A percentile compares a stretch with the other conserved stretches of the same genome.
Evolutionary conservation across 2,888 invertebrate species (phyloP).

Genomic region (Scrobipalpa atriplicella): DNA sequence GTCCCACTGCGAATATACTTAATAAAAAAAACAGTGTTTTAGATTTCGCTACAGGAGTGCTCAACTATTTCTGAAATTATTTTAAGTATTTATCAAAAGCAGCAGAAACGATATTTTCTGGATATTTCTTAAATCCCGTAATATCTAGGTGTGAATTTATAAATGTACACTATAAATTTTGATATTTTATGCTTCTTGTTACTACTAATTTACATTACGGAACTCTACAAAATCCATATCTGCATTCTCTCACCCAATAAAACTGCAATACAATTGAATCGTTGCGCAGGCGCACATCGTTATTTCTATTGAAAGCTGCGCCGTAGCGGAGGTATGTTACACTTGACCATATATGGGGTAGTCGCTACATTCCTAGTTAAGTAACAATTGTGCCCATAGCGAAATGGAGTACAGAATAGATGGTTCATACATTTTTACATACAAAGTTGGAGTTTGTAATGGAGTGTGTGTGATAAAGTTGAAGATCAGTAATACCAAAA

Average conservation of each 20-base stretch:
- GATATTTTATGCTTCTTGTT: no score
- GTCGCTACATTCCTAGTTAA: neutral
- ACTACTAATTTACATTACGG: neutral
- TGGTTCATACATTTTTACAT: neutral
- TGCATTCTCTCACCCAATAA: constrained; percentile 7
- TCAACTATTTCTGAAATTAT: no score
- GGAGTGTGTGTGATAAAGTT: neutral
- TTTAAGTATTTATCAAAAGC: no score
- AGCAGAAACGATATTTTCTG: no score
- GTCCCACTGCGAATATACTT: no score
- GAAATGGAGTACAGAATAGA: neutral
- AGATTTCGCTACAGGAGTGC: no score
- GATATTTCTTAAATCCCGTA: no score
- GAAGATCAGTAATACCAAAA: no score
- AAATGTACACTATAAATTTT: no score
- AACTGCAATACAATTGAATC: constrained; percentile 16
- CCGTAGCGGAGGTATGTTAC: constrained; percentile 32
- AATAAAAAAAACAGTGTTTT: no score
- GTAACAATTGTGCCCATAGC: constrained; percentile 5
- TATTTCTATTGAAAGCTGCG: constrained; percentile 15
- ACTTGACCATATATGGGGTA: constrained; percentile 38
- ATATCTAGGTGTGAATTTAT: no score
- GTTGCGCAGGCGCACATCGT: constrained; percentile 14
- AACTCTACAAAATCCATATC: neutral
- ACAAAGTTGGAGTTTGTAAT: neutral